Percentiles rank a stretch among this genome's conserved stretches.
These are phyloP conservation scores for Drosophila persimilis DNA, from an alignment of 1,140 invertebrate species.

Conservation along the genomic window DNA sequence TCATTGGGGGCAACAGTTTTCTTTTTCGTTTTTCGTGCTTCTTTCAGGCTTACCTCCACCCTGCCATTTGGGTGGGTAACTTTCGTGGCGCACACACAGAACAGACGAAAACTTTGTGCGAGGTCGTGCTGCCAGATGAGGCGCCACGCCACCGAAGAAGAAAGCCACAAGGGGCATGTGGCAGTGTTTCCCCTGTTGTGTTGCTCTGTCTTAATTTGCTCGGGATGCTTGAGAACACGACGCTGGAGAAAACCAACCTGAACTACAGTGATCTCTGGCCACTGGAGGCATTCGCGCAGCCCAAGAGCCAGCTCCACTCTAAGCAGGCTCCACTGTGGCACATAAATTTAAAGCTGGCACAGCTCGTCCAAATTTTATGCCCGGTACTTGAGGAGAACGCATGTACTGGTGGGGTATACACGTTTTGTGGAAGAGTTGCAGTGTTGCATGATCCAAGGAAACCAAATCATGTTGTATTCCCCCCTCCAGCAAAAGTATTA, in stretches of 20 bases:
- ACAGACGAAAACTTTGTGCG: constrained; percentile 39
- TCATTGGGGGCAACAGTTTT: constrained; percentile 53
- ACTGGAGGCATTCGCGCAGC: background rate
- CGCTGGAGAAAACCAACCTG: background rate
- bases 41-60: constrained; percentile 11
- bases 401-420: too few species aligned
- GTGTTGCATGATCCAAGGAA: too few species aligned
- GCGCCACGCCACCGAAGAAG: constrained; percentile 27
- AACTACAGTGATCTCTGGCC: constrained; percentile 3
- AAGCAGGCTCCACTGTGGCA: constrained; percentile 9
- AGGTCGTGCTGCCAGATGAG: constrained; percentile 58
- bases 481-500: too few species aligned
- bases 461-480: background rate
- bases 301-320: background rate
- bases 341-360: constrained; percentile 38
- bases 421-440: background rate
- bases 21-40: constrained; percentile 9
- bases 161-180: constrained; percentile 14
- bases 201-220: constrained; percentile 28
- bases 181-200: constrained; percentile 15
- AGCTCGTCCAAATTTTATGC: constrained; percentile 28
- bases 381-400: too few species aligned
- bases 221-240: constrained; percentile 24
- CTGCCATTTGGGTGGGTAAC: constrained; percentile 48
- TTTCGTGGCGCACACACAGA: constrained; percentile 28